Conservation (phyloP, 2,797 vertebrate species). For the Gambelia wislizenii region DNA sequence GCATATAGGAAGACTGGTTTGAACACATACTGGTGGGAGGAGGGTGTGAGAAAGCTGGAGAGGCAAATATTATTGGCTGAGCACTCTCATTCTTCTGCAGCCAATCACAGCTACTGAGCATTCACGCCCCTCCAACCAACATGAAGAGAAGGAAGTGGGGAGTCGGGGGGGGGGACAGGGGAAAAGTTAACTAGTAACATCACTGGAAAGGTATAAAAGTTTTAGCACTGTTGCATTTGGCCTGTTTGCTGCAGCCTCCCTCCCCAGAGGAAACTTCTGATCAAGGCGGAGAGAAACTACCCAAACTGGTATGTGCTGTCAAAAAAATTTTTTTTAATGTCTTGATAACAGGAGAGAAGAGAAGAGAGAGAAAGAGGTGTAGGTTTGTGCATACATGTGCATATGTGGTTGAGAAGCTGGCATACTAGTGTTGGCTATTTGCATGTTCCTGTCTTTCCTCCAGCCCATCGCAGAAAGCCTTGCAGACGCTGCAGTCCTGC, state of each 20-base stretch:
- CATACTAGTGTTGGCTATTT: not conserved
- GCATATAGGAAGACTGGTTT: not conserved
- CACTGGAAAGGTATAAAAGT: slow-evolving; percentile 73
- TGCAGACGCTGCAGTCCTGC: not conserved
- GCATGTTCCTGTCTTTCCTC: not conserved
- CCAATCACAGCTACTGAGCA: slow-evolving; percentile 61
- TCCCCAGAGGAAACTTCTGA: slow-evolving; percentile 39
- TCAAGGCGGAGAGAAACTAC: slow-evolving; percentile 4
- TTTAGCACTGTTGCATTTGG: not conserved
- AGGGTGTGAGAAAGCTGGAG: not conserved
- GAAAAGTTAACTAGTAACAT: not conserved
- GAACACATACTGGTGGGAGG: not conserved
- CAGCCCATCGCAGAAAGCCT: not conserved
- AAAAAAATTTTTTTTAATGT: not conserved
- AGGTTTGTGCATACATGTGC: not conserved
- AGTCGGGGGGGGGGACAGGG: slow-evolving; percentile 2
- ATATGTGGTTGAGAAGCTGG: not conserved
- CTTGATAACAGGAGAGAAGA: not conserved
- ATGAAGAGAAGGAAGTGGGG: slow-evolving; percentile 42
- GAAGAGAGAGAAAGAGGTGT: not conserved
- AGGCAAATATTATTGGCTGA: slow-evolving; percentile 29
- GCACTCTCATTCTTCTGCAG: slow-evolving; percentile 43
- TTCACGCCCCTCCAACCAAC: slow-evolving; percentile 51
- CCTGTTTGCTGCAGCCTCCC: slow-evolving; percentile 56
- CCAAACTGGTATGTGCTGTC: slow-evolving; percentile 64